Evolutionary conservation across 53 echinoderm and acorn worm genomes (phyloP).

Genomic region (Holothuria leucospilota): DNA sequence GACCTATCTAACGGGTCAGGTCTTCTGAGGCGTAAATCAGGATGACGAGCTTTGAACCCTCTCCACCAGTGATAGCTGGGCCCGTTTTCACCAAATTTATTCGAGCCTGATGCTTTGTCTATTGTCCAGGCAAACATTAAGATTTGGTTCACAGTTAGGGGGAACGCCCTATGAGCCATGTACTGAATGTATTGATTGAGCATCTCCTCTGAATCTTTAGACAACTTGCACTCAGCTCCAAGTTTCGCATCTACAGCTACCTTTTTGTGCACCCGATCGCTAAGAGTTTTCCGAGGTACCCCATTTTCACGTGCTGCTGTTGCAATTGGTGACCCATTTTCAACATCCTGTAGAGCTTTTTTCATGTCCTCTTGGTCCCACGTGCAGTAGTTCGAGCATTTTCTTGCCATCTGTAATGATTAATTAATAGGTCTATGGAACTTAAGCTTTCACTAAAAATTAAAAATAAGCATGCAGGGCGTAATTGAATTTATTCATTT

Average conservation of each 20-base stretch:
- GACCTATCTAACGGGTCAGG: conserved; percentile 32
- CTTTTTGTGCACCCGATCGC: too few relatives aligned
- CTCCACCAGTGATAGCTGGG: conserved; percentile 66
- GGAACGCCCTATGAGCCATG: conserved; percentile 18
- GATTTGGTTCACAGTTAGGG: conserved; percentile 48
- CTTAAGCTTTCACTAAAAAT: too few relatives aligned
- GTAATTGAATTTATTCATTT: too few relatives aligned
- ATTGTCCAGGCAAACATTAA: conserved; percentile 41
- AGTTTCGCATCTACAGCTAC: conserved; percentile 3
- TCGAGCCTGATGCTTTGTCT: too few relatives aligned
- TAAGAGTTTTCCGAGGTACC: conserved; percentile 18
- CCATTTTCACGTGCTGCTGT: background rate
- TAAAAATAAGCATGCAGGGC: too few relatives aligned
- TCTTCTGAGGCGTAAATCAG: conserved; percentile 13
- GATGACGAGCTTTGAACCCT: conserved; percentile 33
- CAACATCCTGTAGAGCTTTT: too few relatives aligned
- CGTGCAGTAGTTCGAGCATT: too few relatives aligned
- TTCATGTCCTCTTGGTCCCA: too few relatives aligned
- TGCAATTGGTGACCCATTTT: too few relatives aligned
- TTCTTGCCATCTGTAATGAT: too few relatives aligned
- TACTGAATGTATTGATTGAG: conserved; percentile 20
- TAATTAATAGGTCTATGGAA: too few relatives aligned
- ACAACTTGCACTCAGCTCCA: background rate
- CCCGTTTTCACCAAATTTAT: conserved; percentile 50
- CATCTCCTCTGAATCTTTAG: background rate